A percentile compares a stretch with the other conserved stretches of the same genome.
Conservation (phyloP, 2,888 invertebrate species). For the Orgyia antiqua region DNA sequence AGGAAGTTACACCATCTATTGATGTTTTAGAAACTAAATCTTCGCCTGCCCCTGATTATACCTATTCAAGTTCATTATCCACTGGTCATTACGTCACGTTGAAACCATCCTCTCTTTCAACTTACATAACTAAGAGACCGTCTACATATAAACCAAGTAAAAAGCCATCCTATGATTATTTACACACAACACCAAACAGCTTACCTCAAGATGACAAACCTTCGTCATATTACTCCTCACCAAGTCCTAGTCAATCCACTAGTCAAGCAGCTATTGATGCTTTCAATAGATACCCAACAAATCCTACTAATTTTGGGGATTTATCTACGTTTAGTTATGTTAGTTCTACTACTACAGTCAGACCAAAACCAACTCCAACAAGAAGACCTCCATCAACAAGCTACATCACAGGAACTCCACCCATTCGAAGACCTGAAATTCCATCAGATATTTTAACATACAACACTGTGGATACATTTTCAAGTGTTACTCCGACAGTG, state of each 20-base stretch:
- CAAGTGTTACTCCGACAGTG: conserved; percentile 70
- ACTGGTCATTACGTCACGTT: conserved; percentile 66
- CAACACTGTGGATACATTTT: conserved; percentile 59
- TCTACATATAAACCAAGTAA: conserved; percentile 27
- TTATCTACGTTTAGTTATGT: conserved; percentile 63
- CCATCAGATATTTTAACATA: conserved; percentile 44
- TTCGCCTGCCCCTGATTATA: conserved; percentile 50
- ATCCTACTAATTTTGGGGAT: conserved; percentile 59
- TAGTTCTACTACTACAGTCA: conserved; percentile 51
- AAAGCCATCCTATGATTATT: conserved; percentile 39
- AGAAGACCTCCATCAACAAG: conserved; percentile 65
- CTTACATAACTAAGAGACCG: conserved; percentile 24
- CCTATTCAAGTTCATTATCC: conserved; percentile 48
- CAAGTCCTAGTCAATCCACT: conserved; percentile 60
- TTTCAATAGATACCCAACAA: conserved; percentile 64
- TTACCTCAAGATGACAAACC: conserved; percentile 45
- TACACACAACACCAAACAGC: conserved; percentile 51
- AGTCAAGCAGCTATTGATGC: conserved; percentile 66
- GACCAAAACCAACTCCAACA: conserved; percentile 40
- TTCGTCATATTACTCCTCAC: conserved; percentile 46
- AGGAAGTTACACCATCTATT: conserved; percentile 50
- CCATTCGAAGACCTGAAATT: conserved; percentile 68
- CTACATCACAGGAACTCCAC: conserved; percentile 65
- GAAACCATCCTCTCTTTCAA: conserved; percentile 46
- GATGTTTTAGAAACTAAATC: conserved; percentile 59